Evolutionary conservation across 2,888 invertebrate genomes (phyloP).

Genomic region (Troilus luridus): DNA sequence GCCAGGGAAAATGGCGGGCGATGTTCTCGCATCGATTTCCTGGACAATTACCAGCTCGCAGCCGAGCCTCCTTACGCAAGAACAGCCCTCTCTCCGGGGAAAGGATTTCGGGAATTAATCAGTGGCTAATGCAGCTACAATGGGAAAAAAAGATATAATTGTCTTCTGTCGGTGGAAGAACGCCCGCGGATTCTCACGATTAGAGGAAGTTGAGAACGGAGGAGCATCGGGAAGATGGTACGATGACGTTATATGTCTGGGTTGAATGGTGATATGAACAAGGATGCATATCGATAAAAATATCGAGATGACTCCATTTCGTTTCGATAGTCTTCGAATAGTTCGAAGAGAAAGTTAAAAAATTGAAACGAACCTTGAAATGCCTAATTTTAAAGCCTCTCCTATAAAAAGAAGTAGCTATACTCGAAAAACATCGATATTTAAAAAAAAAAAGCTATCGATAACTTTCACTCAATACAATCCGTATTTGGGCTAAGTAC

Average conservation of each 20-base stretch:
- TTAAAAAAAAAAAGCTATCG: too few species aligned
- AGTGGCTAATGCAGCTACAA: not conserved
- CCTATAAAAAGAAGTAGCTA: too few species aligned
- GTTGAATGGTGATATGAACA: not conserved
- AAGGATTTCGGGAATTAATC: constrained; percentile 42
- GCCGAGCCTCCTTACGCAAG: not conserved
- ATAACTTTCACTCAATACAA: too few species aligned
- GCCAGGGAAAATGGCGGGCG: not conserved
- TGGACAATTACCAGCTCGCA: not conserved
- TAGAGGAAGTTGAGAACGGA: not conserved
- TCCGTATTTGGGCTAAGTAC: too few species aligned
- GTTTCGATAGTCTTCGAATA: too few species aligned
- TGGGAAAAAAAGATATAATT: not conserved
- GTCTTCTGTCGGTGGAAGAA: not conserved
- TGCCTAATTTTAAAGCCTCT: too few species aligned
- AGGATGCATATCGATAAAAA: too few species aligned
- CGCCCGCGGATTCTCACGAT: not conserved
- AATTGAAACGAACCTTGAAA: too few species aligned
- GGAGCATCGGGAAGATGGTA: not conserved
- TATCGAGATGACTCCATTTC: too few species aligned
- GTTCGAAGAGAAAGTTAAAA: too few species aligned
- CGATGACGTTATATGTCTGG: not conserved
- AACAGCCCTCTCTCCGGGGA: not conserved
- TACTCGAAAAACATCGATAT: too few species aligned
- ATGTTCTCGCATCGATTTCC: constrained; percentile 37